These are phyloP conservation scores for Lepidotrigona ventralis DNA, from an alignment of 1,140 invertebrate species.

Conservation along the genomic window DNA sequence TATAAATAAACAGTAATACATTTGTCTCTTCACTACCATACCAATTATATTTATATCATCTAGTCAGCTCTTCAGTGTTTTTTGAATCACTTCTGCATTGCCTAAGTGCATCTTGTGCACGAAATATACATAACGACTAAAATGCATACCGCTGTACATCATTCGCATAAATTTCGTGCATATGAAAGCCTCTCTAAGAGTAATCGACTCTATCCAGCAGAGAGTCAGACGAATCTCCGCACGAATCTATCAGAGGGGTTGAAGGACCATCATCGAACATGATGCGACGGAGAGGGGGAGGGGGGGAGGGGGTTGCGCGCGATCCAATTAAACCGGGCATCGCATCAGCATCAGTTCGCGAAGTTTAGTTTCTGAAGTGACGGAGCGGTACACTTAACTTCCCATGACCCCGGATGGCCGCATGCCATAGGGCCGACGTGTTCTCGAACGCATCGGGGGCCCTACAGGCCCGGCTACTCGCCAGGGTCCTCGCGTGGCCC, in stretches of 20 bases:
- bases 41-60: too few relatives aligned
- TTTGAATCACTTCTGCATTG: too few relatives aligned
- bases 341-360: slow-evolving; percentile 47
- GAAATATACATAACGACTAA: too few relatives aligned
- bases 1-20: too few relatives aligned
- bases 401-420: slow-evolving; percentile 61
- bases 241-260: neutral
- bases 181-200: neutral
- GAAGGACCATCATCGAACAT: neutral
- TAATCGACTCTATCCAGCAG: neutral
- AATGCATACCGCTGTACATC: neutral
- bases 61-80: too few relatives aligned
- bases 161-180: neutral
- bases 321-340: slow-evolving; percentile 27
- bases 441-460: slow-evolving; percentile 58
- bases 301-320: neutral
- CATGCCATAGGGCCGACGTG: slow-evolving; percentile 64
- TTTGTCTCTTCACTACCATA: too few relatives aligned
- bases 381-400: slow-evolving; percentile 60
- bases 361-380: slow-evolving; percentile 44
- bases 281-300: too few relatives aligned
- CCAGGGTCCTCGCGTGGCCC: slow-evolving; percentile 27
- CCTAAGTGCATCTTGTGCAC: too few relatives aligned
- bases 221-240: neutral
- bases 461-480: slow-evolving; percentile 42